Evolutionary conservation across 2,797 vertebrate genomes (phyloP), one percentile per base, ranked within the genome.

Genomic region (Gobio occitaniae): DNA sequence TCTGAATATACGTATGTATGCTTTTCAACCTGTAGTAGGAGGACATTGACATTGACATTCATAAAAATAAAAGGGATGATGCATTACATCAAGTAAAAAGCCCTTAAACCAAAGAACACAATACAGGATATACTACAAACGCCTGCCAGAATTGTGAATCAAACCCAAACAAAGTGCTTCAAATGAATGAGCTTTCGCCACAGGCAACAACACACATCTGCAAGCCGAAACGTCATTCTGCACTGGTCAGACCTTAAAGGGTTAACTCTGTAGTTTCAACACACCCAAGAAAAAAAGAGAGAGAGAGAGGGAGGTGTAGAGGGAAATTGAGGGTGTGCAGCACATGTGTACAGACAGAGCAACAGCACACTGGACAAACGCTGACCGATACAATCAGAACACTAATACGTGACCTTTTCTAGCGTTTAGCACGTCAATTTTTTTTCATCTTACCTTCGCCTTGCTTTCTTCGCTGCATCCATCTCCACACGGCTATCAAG

Each of bases 401-500:
- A 56, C 54, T 19, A 70, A 76, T 71, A 11, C 19, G 5, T 61
- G 48, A 74, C 41, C 38, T 36, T 47, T 25, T 36, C 17, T 21
- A 25, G 52, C 56, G 36, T 47, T 71, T 56, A 70, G 5, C 21
- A 5, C 5, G 16, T 12, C 17, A 32, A n/a, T 3, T 16, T 9
- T 15, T 61, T 36, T 38, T 17, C 38, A n/a, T 84, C 95, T 95
- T 96, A 96, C 96, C 95, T 95, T 94, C 88, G 25, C 32, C 48
- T 69, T 82, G 81, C 82, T 86, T 95, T 87, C 80, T 91, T 80
- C 93, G 92, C 52, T 91, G 88, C 85, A 94, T 94, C 96, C 96
- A 96, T 91, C 92, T 93, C 97, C 96, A 97, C 9, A 94, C 95
- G 0, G 91, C 90, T 76, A 96, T 90, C 87, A 97, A 88, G 13